Evolutionary conservation across 2,888 invertebrate species (phyloP).

Genomic region (Tachina fera): DNA sequence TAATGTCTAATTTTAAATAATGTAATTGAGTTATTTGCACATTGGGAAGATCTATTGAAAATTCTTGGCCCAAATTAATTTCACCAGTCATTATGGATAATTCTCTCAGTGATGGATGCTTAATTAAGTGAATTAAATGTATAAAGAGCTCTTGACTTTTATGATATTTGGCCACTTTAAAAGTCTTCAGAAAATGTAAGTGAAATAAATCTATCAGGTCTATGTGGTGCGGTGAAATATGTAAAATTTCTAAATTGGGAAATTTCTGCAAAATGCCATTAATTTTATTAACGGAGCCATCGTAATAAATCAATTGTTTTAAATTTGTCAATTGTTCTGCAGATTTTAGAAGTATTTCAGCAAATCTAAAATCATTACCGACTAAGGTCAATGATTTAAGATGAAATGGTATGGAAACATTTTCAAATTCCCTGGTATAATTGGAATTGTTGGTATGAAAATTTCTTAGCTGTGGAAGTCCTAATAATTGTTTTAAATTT

Average conservation of each 20-base stretch:
- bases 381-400: constrained; percentile 28
- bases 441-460: constrained; percentile 24
- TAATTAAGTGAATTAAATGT: neutral
- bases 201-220: constrained; percentile 6
- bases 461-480: neutral
- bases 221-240: constrained; percentile 33
- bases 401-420: neutral
- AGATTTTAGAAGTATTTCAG: constrained; percentile 13
- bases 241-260: constrained; percentile 49
- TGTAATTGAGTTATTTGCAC: neutral
- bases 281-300: constrained; percentile 1
- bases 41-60: neutral
- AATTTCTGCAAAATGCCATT: neutral
- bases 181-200: constrained; percentile 18
- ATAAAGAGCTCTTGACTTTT: neutral
- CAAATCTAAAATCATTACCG: constrained; percentile 33
- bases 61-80: neutral
- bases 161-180: neutral
- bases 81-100: neutral
- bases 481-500: constrained; percentile 44
- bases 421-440: constrained; percentile 19
- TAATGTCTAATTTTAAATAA: constrained; percentile 10
- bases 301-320: constrained; percentile 24
- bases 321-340: constrained; percentile 5
- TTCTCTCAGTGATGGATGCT: constrained; percentile 14